Conservation (phyloP, 2,888 invertebrate species). For the Stenodera caucasica region DNA sequence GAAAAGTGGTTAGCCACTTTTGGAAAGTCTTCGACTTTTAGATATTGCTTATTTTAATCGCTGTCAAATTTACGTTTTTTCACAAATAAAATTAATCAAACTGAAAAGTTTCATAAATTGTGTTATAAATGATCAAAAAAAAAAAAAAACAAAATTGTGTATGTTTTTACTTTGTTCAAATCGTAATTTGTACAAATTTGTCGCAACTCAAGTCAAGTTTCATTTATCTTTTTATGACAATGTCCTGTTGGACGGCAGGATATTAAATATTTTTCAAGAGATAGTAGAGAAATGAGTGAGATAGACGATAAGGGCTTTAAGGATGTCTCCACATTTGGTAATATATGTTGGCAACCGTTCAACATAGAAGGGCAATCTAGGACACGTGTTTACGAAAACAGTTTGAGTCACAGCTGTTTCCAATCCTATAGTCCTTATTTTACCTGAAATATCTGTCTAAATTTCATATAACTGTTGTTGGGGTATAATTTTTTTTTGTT, state of each 20-base stretch:
- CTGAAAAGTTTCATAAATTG: too few species aligned
- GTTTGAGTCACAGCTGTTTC: conserved; percentile 31
- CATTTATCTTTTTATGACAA: not conserved
- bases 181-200: not conserved
- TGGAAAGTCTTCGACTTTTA: not conserved
- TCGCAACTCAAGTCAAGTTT: not conserved
- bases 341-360: conserved; percentile 22
- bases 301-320: conserved; percentile 17
- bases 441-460: conserved; percentile 31
- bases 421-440: conserved; percentile 30
- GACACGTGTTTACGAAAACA: conserved; percentile 36
- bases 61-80: not conserved
- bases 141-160: too few species aligned
- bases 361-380: conserved; percentile 34
- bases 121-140: too few species aligned
- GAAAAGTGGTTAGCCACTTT: not conserved
- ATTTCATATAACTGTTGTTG: not conserved
- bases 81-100: too few species aligned
- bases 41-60: not conserved
- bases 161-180: not conserved
- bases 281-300: not conserved
- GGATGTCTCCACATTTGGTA: conserved; percentile 27
- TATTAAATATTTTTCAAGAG: not conserved
- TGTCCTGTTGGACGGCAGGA: not conserved
- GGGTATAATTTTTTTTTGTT: too few species aligned